phyloP scores from a whole-genome alignment of 1,140 invertebrate genomes.

The Camponotus pennsylvanicus region DNA sequence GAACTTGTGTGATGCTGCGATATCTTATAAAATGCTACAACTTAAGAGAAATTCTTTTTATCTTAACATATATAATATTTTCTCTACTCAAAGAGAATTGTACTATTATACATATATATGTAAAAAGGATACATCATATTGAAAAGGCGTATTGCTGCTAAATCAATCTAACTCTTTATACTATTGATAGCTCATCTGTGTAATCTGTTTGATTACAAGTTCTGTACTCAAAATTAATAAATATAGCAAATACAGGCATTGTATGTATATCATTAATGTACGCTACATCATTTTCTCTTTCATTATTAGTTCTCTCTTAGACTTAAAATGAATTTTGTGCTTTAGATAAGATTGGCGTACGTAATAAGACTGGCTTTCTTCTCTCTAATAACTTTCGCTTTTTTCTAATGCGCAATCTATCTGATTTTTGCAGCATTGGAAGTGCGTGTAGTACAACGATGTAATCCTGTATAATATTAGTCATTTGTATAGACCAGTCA shows the following conservation, averaged over 20 bases:
- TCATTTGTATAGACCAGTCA: slow-evolving; percentile 55
- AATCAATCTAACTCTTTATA: not conserved
- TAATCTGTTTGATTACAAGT: not conserved
- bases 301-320: not conserved
- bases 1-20: slow-evolving; percentile 40
- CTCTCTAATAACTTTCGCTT: not conserved
- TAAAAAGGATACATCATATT: not conserved
- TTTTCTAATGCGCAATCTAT: not conserved
- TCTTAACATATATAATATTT: slow-evolving; percentile 7
- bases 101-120: not conserved
- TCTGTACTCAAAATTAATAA: slow-evolving; percentile 11
- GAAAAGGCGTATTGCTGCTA: not conserved
- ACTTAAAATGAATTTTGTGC: slow-evolving; percentile 13
- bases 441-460: slow-evolving; percentile 28
- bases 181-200: not conserved
- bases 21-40: slow-evolving; percentile 32
- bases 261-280: not conserved
- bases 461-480: slow-evolving; percentile 35
- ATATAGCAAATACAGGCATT: not conserved
- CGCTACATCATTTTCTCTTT: not conserved
- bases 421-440: not conserved
- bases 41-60: slow-evolving; percentile 21
- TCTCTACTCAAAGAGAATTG: not conserved
- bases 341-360: slow-evolving; percentile 32
- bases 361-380: slow-evolving; percentile 1